Percentiles rank a stretch among this genome's conserved stretches.
These are phyloP conservation scores for Brassicogethes aeneus DNA, from an alignment of 2,888 invertebrate genomes.

Conservation along the genomic window DNA sequence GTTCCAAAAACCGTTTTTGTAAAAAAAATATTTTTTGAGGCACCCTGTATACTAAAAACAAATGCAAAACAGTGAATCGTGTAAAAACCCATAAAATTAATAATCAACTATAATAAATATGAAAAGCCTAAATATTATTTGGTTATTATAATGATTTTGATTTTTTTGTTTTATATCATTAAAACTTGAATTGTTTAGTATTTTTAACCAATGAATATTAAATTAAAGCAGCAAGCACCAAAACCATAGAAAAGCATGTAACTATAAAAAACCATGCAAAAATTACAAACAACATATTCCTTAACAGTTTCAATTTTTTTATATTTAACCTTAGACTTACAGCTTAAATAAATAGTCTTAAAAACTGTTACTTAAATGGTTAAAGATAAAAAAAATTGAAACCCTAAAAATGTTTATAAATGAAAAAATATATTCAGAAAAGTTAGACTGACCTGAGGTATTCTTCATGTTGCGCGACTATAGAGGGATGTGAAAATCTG, in stretches of 20 bases:
- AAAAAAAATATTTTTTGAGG: too few relatives aligned
- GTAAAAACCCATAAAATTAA: not conserved
- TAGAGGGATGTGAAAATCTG: slow-evolving; percentile 55
- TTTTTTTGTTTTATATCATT: too few relatives aligned
- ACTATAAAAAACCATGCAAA: not conserved
- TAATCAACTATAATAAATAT: not conserved
- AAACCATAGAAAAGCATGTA: not conserved
- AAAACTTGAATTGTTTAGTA: too few relatives aligned
- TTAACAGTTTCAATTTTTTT: too few relatives aligned
- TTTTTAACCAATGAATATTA: not conserved
- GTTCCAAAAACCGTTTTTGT: too few relatives aligned
- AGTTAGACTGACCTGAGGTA: slow-evolving; percentile 47
- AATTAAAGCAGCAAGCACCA: not conserved
- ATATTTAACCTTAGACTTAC: too few relatives aligned
- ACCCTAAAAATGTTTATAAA: slow-evolving; percentile 3
- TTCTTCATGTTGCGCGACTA: slow-evolving; percentile 59
- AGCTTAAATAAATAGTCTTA: too few relatives aligned
- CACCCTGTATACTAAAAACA: not conserved
- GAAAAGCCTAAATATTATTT: too few relatives aligned
- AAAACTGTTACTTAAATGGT: slow-evolving; percentile 1
- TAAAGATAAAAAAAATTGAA: slow-evolving; percentile 4
- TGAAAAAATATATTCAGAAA: slow-evolving; percentile 10
- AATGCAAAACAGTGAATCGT: not conserved
- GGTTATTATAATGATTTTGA: too few relatives aligned
- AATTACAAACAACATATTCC: too few relatives aligned